Percentiles rank a stretch among this genome's conserved stretches.
These are phyloP conservation scores for Hippocampus kuda DNA, from an alignment of 2,797 vertebrate genomes.

Conservation along the genomic window DNA sequence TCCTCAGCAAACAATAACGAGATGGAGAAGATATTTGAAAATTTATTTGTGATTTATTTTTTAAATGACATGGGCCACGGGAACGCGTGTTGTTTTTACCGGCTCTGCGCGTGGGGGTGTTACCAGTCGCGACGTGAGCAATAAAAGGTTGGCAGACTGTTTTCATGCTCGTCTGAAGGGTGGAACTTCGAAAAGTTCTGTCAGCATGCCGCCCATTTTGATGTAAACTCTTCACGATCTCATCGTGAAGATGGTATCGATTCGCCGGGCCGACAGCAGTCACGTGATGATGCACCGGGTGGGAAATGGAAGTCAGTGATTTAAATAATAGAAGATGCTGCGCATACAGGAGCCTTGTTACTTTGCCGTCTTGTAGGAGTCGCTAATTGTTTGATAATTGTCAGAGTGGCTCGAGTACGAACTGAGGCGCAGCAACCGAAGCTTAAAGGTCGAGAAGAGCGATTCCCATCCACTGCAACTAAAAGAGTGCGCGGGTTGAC, in stretches of 20 bases:
- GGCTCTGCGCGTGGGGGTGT: too few relatives aligned
- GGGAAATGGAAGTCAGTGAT: not conserved
- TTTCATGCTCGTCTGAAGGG: not conserved
- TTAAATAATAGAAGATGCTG: too few relatives aligned
- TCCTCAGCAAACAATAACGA: slow-evolving; percentile 29
- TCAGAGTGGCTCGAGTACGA: too few relatives aligned
- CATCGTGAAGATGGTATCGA: not conserved
- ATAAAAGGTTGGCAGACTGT: not conserved
- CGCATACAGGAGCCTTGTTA: too few relatives aligned
- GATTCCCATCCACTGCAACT: not conserved
- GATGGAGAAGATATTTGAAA: not conserved
- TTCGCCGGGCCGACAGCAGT: not conserved
- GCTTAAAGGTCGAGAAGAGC: too few relatives aligned
- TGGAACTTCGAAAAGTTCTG: not conserved
- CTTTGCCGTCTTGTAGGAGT: too few relatives aligned
- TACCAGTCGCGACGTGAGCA: not conserved
- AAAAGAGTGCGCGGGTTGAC: slow-evolving; percentile 42
- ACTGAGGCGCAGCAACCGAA: too few relatives aligned
- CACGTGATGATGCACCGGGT: not conserved
- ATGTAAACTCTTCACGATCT: not conserved
- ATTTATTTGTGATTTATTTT: too few relatives aligned
- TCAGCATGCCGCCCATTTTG: not conserved
- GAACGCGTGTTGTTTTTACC: not conserved
- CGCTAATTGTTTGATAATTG: too few relatives aligned
- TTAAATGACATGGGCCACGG: too few relatives aligned